Evolutionary conservation across 2,888 invertebrate genomes (phyloP).

Genomic region (Pollenia amentaria): DNA sequence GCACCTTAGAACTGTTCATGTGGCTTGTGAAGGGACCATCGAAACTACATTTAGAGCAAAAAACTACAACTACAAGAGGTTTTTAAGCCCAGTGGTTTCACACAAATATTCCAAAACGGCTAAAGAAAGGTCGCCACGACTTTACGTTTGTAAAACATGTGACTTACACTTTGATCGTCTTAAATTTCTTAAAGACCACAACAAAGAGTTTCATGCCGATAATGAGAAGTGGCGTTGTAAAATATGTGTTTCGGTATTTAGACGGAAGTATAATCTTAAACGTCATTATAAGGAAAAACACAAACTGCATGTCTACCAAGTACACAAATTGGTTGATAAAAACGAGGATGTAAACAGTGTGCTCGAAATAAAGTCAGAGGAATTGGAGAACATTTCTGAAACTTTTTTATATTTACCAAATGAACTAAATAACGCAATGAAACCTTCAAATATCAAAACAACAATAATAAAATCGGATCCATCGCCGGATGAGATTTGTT

Average conservation of each 20-base stretch:
- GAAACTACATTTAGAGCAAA: constrained; percentile 17
- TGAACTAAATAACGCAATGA: neutral
- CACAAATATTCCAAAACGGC: neutral
- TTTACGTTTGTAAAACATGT: constrained; percentile 34
- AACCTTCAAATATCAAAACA: neutral
- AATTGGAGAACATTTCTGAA: neutral
- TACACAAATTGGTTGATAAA: constrained; percentile 31
- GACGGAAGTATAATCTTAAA: constrained; percentile 11
- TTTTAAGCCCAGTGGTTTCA: neutral
- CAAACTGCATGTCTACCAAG: constrained; percentile 31
- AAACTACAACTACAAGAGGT: constrained; percentile 4
- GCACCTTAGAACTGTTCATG: constrained; percentile 46
- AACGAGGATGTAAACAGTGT: constrained; percentile 25
- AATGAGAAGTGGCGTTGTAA: constrained; percentile 24
- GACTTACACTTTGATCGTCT: constrained; percentile 15
- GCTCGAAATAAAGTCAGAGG: neutral
- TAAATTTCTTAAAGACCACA: constrained; percentile 72
- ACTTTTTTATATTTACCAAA: neutral
- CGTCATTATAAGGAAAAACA: constrained; percentile 51
- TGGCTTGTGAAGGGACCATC: constrained; percentile 28
- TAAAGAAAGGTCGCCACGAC: neutral
- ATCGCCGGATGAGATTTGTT: neutral
- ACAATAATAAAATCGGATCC: neutral
- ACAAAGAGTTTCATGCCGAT: constrained; percentile 33
- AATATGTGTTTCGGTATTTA: constrained; percentile 37